phyloP scores from a whole-genome alignment of 2,888 invertebrate species.

The Reticulitermes lucifugus region DNA sequence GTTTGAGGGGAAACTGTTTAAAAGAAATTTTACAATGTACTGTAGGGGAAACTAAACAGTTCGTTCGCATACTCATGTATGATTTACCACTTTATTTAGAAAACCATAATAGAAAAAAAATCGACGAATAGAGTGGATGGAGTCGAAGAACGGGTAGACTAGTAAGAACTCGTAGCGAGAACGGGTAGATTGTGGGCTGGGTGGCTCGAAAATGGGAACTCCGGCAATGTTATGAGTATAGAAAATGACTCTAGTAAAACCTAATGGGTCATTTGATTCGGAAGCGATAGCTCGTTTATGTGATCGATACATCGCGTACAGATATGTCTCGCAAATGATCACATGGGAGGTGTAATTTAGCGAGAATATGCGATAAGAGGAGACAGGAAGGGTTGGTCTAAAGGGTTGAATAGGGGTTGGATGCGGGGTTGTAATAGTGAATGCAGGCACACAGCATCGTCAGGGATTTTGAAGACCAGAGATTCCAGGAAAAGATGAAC shows the following conservation, averaged over 20 bases:
- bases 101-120: slow-evolving; percentile 4
- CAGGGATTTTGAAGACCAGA: not conserved
- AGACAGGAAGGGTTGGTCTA: slow-evolving; percentile 39
- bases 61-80: slow-evolving; percentile 34
- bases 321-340: slow-evolving; percentile 47
- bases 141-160: slow-evolving; percentile 20
- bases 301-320: slow-evolving; percentile 49
- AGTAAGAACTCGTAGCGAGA: slow-evolving; percentile 22
- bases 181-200: slow-evolving; percentile 21
- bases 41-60: not conserved
- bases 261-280: slow-evolving; percentile 63
- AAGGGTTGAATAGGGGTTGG: slow-evolving; percentile 35
- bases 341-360: slow-evolving; percentile 43
- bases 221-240: slow-evolving; percentile 47
- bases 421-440: not conserved
- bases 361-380: slow-evolving; percentile 49
- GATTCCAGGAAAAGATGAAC: not conserved
- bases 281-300: slow-evolving; percentile 54
- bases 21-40: not conserved
- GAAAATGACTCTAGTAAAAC: slow-evolving; percentile 63
- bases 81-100: slow-evolving; percentile 36
- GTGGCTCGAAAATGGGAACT: slow-evolving; percentile 15
- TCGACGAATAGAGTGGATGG: not conserved
- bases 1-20: not conserved
- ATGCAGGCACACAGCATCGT: slow-evolving; percentile 8